Evolutionary conservation across 2,113 vertebrate genomes (phyloP), one percentile per base, ranked within the genome.

Genomic region (Mesembrinibis cayennensis): DNA sequence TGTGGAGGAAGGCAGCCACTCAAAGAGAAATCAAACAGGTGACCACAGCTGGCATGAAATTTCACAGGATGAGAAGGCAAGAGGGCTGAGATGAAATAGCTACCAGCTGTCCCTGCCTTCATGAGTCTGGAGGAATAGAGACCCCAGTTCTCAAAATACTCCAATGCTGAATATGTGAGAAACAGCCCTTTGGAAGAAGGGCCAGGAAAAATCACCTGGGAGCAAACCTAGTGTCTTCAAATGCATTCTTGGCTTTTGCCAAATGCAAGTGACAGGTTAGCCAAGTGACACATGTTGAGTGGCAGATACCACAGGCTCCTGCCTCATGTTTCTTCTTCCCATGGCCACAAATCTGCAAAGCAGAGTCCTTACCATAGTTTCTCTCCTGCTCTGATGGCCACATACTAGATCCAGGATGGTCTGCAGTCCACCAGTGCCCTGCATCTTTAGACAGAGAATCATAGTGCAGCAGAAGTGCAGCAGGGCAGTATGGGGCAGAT

Each of bases 11-110:
- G 81, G 91, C 92, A 95, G 85, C 82, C 52, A 69, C 77, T 95
- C 94, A 58, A 93, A 97, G 95, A 92, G 74, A 87, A 98, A 90
- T 97, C 95, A 97, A 97, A 98, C 96, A 98, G 95, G 97, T 98
- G 97, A 97, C 95, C 97, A 93, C 96, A 97, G 97, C 94, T 98
- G 98, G 96, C 10, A 38, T 59, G 50, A 91, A 70, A 94, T 93
- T 95, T 90, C 81, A 22, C 83, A 69, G 56, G 82, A 96, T 83
- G 81, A 94, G 82, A 89, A 93, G 90, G 59, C 56, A 66, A 85
- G 38, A 84, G 81, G 49, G 56, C 53, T 95, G 85, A 87, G 92
- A 94, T 76, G 85, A 74, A 90, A 80, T 7, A 73, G 29, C 59
- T 40, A 14, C 61, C 52, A 93, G 74, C 72, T 92, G 77, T 73